Percentiles rank a stretch among this genome's conserved stretches.
Conservation (phyloP, 2,888 invertebrate species). For the Pyrrhosoma nymphula region DNA sequence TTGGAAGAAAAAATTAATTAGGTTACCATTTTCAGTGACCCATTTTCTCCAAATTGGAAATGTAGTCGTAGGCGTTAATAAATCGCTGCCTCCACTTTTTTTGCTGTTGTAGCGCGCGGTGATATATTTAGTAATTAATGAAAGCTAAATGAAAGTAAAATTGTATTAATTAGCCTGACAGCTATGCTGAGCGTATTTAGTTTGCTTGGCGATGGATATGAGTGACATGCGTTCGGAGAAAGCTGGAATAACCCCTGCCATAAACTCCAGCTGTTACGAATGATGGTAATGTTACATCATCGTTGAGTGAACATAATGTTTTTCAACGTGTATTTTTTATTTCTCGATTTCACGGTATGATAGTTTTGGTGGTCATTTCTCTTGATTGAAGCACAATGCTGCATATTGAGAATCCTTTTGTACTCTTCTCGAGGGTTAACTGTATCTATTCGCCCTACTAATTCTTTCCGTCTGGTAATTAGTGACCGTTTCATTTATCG, state of each 20-base stretch:
- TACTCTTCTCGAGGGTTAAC: too few relatives aligned
- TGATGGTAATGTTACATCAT: too few relatives aligned
- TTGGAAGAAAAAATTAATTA: background rate
- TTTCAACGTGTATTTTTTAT: too few relatives aligned
- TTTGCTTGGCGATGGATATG: background rate
- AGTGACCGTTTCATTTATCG: too few relatives aligned
- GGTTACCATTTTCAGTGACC: background rate
- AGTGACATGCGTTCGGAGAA: background rate
- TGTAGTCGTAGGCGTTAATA: constrained; percentile 32
- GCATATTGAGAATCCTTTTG: too few relatives aligned
- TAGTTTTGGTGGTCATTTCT: too few relatives aligned
- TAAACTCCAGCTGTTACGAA: too few relatives aligned
- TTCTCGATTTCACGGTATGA: too few relatives aligned
- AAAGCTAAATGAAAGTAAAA: background rate
- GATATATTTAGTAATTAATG: background rate
- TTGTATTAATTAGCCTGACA: background rate
- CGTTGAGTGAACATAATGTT: too few relatives aligned
- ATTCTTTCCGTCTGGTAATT: too few relatives aligned
- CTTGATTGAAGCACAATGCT: too few relatives aligned
- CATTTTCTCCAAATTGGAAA: constrained; percentile 14
- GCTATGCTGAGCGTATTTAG: background rate
- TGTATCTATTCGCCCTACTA: too few relatives aligned
- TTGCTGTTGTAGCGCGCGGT: background rate
- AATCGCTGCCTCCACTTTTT: background rate
- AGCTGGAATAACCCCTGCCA: background rate